phyloP scores from a whole-genome alignment of 2,888 invertebrate genomes.

The Itoplectis maculator region DNA sequence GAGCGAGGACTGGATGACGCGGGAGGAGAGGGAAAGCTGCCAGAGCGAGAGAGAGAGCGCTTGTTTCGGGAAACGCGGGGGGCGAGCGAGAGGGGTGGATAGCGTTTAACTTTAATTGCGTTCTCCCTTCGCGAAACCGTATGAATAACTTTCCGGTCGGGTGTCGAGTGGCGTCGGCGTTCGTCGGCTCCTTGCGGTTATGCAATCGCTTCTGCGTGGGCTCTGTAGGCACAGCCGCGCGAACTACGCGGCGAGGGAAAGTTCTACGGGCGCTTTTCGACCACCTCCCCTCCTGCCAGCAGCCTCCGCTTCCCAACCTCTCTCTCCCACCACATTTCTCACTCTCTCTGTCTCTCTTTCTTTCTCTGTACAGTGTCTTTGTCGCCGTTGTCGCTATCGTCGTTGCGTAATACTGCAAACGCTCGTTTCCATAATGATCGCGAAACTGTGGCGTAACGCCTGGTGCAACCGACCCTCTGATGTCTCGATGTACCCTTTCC shows the following conservation, averaged over 20 bases:
- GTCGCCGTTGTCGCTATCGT: slow-evolving; percentile 25
- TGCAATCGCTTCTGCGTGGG: slow-evolving; percentile 73
- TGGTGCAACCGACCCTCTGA: neutral
- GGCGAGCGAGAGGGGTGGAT: slow-evolving; percentile 68
- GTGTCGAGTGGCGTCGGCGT: slow-evolving; percentile 73
- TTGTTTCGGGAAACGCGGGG: slow-evolving; percentile 53
- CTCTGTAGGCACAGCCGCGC: slow-evolving; percentile 52
- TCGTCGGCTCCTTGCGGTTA: slow-evolving; percentile 74
- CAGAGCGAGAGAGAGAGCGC: slow-evolving; percentile 34
- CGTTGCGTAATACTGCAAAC: slow-evolving; percentile 52
- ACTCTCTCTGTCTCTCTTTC: neutral
- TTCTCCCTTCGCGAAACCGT: slow-evolving; percentile 78
- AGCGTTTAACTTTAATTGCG: slow-evolving; percentile 83
- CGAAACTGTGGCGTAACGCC: slow-evolving; percentile 54
- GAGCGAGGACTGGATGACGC: slow-evolving; percentile 34
- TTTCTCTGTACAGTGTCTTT: neutral
- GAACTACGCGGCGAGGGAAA: slow-evolving; percentile 34
- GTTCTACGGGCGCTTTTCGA: slow-evolving; percentile 51
- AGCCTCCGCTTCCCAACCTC: neutral
- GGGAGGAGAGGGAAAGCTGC: slow-evolving; percentile 7
- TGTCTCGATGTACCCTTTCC: neutral
- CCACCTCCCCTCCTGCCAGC: slow-evolving; percentile 5
- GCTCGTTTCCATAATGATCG: slow-evolving; percentile 40
- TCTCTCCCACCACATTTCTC: too few relatives aligned
- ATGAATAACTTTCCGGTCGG: slow-evolving; percentile 74